A percentile compares a stretch with the other conserved stretches of the same genome.
Evolutionary conservation across 2,113 vertebrate genomes (phyloP).

Genomic region (Cebidichthys violaceus): DNA sequence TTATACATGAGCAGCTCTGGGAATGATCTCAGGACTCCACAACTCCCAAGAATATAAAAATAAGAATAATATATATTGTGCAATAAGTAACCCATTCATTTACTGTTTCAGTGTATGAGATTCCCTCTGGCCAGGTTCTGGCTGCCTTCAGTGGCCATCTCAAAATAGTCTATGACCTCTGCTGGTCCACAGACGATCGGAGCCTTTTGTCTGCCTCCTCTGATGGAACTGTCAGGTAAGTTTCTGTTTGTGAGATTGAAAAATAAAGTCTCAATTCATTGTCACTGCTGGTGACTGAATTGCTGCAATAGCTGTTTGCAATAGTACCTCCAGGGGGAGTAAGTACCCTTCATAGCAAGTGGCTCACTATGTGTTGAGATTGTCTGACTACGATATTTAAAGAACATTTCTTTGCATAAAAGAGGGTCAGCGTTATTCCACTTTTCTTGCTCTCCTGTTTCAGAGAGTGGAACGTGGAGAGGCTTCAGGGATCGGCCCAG

Average conservation of each 20-base stretch:
- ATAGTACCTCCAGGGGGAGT: slow-evolving; percentile 30
- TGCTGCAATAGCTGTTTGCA: slow-evolving; percentile 6
- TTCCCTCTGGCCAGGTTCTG: slow-evolving; percentile 92
- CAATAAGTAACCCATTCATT: slow-evolving; percentile 5
- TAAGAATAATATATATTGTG: neutral
- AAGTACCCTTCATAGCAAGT: neutral
- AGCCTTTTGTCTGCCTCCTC: slow-evolving; percentile 93
- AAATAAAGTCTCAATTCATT: neutral
- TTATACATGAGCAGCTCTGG: neutral
- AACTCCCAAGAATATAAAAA: neutral
- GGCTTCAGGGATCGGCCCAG: slow-evolving; percentile 81
- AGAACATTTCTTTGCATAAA: neutral
- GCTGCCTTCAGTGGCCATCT: slow-evolving; percentile 93
- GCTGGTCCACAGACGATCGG: slow-evolving; percentile 92
- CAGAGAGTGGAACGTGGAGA: slow-evolving; percentile 93
- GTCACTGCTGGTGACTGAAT: neutral
- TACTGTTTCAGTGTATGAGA: slow-evolving; percentile 91
- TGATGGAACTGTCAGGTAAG: slow-evolving; percentile 94
- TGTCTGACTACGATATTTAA: neutral
- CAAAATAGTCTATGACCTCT: slow-evolving; percentile 96
- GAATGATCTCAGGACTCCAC: neutral
- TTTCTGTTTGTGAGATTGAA: neutral
- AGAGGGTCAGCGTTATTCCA: neutral
- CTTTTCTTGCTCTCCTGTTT: slow-evolving; percentile 24
- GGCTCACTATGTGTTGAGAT: neutral